Evolutionary conservation across 2,888 invertebrate species (phyloP).

Genomic region (Sminthurinus aureus): DNA sequence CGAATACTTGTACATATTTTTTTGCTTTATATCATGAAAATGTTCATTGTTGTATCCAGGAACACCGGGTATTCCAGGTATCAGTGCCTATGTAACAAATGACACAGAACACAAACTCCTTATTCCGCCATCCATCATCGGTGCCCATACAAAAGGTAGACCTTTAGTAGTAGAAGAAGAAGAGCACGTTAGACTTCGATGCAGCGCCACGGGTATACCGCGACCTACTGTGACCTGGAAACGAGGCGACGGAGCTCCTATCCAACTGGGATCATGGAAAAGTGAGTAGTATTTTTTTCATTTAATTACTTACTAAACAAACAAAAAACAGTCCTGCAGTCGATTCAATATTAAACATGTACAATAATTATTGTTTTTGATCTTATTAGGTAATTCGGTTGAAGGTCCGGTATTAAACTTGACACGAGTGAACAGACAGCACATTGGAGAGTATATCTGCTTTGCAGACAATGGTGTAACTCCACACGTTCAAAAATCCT

Average conservation of each 20-base stretch:
- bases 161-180: slow-evolving; percentile 81
- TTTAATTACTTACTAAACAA: slow-evolving; percentile 4
- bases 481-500: slow-evolving; percentile 80
- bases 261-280: slow-evolving; percentile 72
- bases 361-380: too few relatives aligned
- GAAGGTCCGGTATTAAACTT: slow-evolving; percentile 81
- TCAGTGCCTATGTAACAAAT: slow-evolving; percentile 74
- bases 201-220: slow-evolving; percentile 81
- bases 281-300: slow-evolving; percentile 67
- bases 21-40: too few relatives aligned
- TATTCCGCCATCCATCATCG: slow-evolving; percentile 85
- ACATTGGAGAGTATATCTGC: slow-evolving; percentile 80
- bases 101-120: slow-evolving; percentile 71
- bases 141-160: slow-evolving; percentile 41
- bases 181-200: slow-evolving; percentile 77
- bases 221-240: slow-evolving; percentile 81
- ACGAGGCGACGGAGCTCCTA: slow-evolving; percentile 71
- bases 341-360: slow-evolving; percentile 17
- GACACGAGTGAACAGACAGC: slow-evolving; percentile 75
- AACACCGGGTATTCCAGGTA: slow-evolving; percentile 67
- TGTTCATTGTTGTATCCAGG: too few relatives aligned
- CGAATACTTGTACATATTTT: too few relatives aligned
- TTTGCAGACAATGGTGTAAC: slow-evolving; percentile 86
- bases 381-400: too few relatives aligned
- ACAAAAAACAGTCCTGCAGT: not conserved